Base-by-base conservation (phyloP, 2,888 invertebrate species). In the Herminia tarsipennalis region DNA sequence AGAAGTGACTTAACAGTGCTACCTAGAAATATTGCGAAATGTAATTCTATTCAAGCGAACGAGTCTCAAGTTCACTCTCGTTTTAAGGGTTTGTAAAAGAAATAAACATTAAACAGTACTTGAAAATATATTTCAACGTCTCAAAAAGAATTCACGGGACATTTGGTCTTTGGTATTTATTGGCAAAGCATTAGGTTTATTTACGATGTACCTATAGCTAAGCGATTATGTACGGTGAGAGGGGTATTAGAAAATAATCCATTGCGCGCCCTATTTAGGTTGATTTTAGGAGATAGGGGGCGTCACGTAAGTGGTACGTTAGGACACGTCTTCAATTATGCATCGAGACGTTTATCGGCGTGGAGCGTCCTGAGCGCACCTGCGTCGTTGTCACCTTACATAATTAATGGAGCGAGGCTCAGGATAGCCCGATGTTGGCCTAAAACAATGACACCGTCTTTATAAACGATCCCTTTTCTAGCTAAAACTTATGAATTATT, bases 251-350 rank as follows among this genome's bases (percentile, higher is more conserved):
- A 73, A 71, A 72, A 63, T 74, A 68, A 83, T 82, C 68, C 62
- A 76, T 79, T 72, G 79, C 66, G 69, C 53, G 66, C 70, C 69
- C 53, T 67, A 39, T 39, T 68, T 61, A 70, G 66, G 73, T 69
- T 63, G 66, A 72, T 61, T 41, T 55, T 66, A 66, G 63, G 60
- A 73, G 74, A 74, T 73, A 69, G 61, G 66, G 63, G 59, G 62
- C 70, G 76, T 69, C 68, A 73, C 73, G 77, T 77, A 74, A 72
- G 71, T 69, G 68, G 70, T 73, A 68, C 70, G 73, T 73, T 69
- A 78, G 77, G 76, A 80, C 78, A 80, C 74, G 77, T 78, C 76
- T 77, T 90, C 83, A 87, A 90, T 90, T 89, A 90, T 90, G 89
- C 86, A 89, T 78, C 75, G 76, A 63, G 74, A 69, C 86, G 87